phyloP scores from a whole-genome alignment of 2,888 invertebrate species.

The Atethmia centrago region DNA sequence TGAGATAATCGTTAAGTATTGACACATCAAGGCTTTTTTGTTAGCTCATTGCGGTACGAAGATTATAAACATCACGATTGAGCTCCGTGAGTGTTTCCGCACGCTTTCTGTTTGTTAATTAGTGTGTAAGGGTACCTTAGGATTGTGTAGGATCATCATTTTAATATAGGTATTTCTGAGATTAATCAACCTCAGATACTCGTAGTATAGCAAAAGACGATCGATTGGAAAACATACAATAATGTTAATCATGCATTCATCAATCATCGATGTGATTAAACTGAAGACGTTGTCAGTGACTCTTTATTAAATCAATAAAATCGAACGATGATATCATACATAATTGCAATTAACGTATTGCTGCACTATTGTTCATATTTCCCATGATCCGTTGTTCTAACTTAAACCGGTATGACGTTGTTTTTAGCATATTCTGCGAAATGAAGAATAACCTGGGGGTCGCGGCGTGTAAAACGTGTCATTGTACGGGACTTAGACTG shows the following conservation, averaged over 20 bases:
- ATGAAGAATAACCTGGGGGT: slow-evolving; percentile 72
- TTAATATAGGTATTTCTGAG: neutral
- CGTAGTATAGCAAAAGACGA: neutral
- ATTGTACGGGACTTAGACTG: slow-evolving; percentile 72
- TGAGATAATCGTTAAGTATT: slow-evolving; percentile 38
- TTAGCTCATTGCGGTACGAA: neutral
- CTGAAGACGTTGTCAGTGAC: slow-evolving; percentile 1
- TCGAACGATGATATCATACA: slow-evolving; percentile 44
- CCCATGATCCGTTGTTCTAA: slow-evolving; percentile 59
- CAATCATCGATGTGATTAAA: neutral
- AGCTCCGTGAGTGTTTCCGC: neutral
- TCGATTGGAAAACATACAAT: neutral
- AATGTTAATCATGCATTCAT: neutral
- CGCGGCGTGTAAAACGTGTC: slow-evolving; percentile 76
- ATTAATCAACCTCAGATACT: neutral
- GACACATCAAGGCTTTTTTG: slow-evolving; percentile 19
- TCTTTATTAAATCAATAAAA: slow-evolving; percentile 35
- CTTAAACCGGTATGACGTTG: slow-evolving; percentile 55
- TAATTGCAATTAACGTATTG: slow-evolving; percentile 31
- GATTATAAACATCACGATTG: slow-evolving; percentile 1
- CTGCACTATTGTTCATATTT: slow-evolving; percentile 56
- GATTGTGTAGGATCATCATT: neutral
- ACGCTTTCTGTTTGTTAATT: neutral
- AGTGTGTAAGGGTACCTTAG: neutral
- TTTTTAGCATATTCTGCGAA: slow-evolving; percentile 73